A percentile compares a stretch with the other conserved stretches of the same genome.
These are phyloP conservation scores for Heliconius ismenius DNA, from an alignment of 2,888 invertebrate species.

Conservation along the genomic window DNA sequence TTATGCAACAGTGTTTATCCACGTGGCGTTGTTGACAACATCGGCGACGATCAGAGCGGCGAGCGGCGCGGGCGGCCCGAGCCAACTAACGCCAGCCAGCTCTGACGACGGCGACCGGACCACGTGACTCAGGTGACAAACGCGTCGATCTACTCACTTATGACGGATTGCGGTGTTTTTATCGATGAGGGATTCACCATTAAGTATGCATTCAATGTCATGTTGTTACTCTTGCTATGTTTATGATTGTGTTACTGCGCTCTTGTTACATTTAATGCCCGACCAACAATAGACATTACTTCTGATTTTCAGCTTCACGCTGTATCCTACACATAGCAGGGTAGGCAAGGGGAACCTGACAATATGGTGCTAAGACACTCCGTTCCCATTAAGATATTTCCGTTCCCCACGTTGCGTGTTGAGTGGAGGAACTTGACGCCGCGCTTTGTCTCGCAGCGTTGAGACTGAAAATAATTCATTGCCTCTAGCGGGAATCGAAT, in stretches of 20 bases:
- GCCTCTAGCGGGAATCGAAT: too few species aligned
- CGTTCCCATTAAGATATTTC: too few species aligned
- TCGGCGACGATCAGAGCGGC: constrained; percentile 70
- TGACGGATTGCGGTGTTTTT: constrained; percentile 62
- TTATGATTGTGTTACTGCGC: constrained; percentile 8
- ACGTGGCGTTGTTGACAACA: constrained; percentile 70
- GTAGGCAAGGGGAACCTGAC: too few species aligned
- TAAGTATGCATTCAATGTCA: constrained; percentile 8
- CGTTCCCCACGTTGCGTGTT: too few species aligned
- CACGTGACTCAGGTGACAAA: constrained; percentile 79
- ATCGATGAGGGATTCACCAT: constrained; percentile 50
- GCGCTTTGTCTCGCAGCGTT: too few species aligned
- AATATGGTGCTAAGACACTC: too few species aligned
- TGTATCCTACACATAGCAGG: too few species aligned
- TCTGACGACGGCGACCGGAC: constrained; percentile 49
- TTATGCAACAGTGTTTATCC: constrained; percentile 80
- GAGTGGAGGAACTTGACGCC: too few species aligned
- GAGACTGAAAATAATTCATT: too few species aligned
- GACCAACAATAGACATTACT: not conserved
- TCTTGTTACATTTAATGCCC: not conserved
- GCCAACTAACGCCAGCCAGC: constrained; percentile 72
- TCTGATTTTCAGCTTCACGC: too few species aligned
- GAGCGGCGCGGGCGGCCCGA: constrained; percentile 69
- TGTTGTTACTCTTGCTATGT: not conserved
- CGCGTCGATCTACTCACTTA: constrained; percentile 61